Conservation (phyloP, 2,797 vertebrate species). For the Salmo trutta region DNA sequence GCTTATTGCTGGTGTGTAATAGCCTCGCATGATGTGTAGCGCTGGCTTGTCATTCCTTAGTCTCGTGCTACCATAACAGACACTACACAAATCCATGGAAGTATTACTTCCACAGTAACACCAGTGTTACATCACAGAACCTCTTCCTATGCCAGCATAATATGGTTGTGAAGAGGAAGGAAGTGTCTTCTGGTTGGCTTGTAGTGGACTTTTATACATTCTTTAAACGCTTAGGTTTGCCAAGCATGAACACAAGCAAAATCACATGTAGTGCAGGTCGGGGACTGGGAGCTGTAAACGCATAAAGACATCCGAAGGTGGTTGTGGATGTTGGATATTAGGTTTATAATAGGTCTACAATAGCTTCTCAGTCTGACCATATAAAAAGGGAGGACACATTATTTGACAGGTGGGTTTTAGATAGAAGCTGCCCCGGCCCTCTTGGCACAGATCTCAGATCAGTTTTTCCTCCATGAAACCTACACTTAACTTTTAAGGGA, state of each 20-base stretch:
- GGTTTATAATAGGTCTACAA: neutral
- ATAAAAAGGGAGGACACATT: neutral
- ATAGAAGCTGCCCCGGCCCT: too few relatives aligned
- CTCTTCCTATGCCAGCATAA: constrained; percentile 32
- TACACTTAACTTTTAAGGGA: neutral
- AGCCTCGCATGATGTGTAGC: neutral
- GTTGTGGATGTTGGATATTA: too few relatives aligned
- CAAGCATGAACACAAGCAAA: constrained; percentile 21
- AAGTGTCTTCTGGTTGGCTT: constrained; percentile 16
- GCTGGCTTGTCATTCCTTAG: neutral
- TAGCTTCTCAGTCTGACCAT: neutral
- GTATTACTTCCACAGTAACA: neutral
- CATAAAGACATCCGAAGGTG: too few relatives aligned
- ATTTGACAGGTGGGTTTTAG: too few relatives aligned
- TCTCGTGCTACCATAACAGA: neutral
- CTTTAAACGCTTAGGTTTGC: constrained; percentile 58
- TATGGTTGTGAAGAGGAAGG: constrained; percentile 19
- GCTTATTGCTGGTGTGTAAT: neutral
- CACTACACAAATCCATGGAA: neutral
- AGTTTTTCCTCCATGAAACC: neutral
- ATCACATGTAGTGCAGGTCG: constrained; percentile 30
- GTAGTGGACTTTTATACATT: constrained; percentile 59
- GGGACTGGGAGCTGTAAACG: constrained; percentile 20
- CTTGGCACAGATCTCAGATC: neutral
- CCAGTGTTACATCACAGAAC: too few relatives aligned